Conservation (phyloP, 2,888 invertebrate genomes). For the Eupeodes latifasciatus region DNA sequence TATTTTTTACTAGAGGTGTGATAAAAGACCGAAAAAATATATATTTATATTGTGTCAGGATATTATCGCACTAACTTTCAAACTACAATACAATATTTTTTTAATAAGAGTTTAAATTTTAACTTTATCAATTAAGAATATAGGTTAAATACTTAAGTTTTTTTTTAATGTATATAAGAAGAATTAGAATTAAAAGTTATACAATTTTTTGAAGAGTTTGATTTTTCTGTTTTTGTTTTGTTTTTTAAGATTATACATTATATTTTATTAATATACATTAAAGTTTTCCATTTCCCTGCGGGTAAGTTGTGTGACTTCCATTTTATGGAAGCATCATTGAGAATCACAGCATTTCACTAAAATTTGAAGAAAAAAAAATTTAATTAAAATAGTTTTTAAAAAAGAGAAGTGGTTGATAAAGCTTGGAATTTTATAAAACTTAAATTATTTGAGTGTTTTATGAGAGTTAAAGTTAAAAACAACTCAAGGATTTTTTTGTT, state of each 20-base stretch:
- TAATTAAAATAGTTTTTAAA: neutral
- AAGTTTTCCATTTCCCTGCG: slow-evolving; percentile 60
- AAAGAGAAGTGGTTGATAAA: too few relatives aligned
- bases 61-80: slow-evolving; percentile 68
- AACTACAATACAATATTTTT: slow-evolving; percentile 46
- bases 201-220: slow-evolving; percentile 28
- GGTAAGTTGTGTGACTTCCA: slow-evolving; percentile 50
- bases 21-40: slow-evolving; percentile 71
- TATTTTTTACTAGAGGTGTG: slow-evolving; percentile 53
- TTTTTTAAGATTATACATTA: slow-evolving; percentile 48
- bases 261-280: slow-evolving; percentile 39
- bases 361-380: slow-evolving; percentile 29
- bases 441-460: too few relatives aligned
- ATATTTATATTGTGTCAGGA: slow-evolving; percentile 60
- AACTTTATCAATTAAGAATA: slow-evolving; percentile 63
- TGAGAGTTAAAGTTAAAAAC: too few relatives aligned
- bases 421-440: too few relatives aligned
- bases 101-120: slow-evolving; percentile 33
- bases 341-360: slow-evolving; percentile 73
- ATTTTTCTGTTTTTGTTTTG: slow-evolving; percentile 52
- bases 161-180: neutral
- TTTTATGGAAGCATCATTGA: slow-evolving; percentile 57
- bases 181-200: slow-evolving; percentile 52
- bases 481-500: too few relatives aligned
- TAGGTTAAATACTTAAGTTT: slow-evolving; percentile 52